These are phyloP conservation scores for Dendrocincla fuliginosa DNA, from an alignment of 2,797 vertebrate genomes.

Conservation along the genomic window DNA sequence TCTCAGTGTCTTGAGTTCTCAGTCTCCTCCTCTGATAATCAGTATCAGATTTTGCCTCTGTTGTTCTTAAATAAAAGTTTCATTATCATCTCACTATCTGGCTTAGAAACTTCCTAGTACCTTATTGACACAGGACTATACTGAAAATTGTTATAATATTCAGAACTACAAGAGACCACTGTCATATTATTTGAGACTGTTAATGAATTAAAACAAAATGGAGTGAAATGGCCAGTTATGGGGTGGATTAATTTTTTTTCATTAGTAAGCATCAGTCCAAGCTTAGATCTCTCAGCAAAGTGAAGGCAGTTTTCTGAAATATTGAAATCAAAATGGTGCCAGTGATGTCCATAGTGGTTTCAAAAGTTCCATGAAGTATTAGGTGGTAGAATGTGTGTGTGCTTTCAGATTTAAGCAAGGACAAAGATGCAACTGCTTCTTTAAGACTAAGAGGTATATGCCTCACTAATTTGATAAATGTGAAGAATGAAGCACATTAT, in stretches of 20 bases:
- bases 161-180: not conserved
- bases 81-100: not conserved
- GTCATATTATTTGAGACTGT: not conserved
- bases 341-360: not conserved
- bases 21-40: not conserved
- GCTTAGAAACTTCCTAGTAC: not conserved
- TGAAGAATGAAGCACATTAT: not conserved
- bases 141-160: not conserved
- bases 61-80: not conserved
- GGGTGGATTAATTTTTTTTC: not conserved
- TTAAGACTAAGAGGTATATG: not conserved
- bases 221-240: not conserved
- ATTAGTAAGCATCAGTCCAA: not conserved
- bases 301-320: not conserved
- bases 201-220: not conserved
- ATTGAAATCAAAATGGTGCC: not conserved
- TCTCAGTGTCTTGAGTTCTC: not conserved
- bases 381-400: rapidly evolving
- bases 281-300: not conserved
- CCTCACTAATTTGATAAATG: not conserved
- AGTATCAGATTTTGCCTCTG: not conserved
- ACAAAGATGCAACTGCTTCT: not conserved
- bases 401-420: not conserved
- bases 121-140: not conserved
- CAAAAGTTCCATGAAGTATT: not conserved